Evolutionary conservation across 2,113 vertebrate genomes (phyloP).

Genomic region (Struthidea cinerea): DNA sequence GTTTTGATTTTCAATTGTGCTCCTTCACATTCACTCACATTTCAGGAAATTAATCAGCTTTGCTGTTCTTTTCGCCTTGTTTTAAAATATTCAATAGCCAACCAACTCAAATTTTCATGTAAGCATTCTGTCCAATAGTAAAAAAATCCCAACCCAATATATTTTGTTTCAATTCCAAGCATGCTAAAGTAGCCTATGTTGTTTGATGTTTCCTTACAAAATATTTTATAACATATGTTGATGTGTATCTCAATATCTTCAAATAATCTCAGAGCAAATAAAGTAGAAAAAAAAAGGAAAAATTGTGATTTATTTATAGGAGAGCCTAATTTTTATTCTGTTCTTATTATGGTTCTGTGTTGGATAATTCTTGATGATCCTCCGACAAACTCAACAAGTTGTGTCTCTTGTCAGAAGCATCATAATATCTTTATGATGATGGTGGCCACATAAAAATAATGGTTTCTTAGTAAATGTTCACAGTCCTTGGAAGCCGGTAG

Average conservation of each 20-base stretch:
- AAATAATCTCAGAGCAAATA: neutral
- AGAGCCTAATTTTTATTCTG: neutral
- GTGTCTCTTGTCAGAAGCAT: neutral
- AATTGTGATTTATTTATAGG: fast-evolving
- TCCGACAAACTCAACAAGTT: neutral
- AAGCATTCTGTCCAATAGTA: neutral
- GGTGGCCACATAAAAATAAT: neutral
- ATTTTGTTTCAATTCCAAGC: neutral
- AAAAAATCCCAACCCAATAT: fast-evolving
- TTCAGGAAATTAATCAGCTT: neutral
- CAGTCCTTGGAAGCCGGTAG: neutral
- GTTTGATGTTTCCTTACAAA: neutral
- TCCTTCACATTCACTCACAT: neutral
- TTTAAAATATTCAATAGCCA: neutral
- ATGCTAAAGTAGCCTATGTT: neutral
- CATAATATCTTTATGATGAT: neutral
- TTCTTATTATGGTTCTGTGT: neutral
- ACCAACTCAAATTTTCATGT: neutral
- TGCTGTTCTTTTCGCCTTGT: neutral
- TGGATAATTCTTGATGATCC: neutral
- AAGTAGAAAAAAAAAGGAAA: neutral
- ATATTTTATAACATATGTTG: neutral
- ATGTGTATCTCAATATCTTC: neutral
- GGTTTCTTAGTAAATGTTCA: neutral
- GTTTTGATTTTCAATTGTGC: neutral